These are phyloP conservation scores for Liposcelis brunnea DNA, from an alignment of 2,888 invertebrate genomes.

Conservation along the genomic window DNA sequence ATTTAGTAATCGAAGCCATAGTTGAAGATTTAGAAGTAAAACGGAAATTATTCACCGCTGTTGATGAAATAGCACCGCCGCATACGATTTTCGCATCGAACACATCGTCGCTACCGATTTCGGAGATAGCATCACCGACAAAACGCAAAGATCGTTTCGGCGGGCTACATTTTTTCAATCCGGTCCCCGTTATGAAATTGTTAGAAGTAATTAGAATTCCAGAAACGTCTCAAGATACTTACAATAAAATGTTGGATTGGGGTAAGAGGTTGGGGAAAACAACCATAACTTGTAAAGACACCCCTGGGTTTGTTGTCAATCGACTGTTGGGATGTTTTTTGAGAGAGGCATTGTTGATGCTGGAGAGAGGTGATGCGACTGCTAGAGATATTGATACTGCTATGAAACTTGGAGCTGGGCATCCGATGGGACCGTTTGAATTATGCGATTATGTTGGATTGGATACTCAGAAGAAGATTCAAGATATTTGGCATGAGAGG, in stretches of 20 bases:
- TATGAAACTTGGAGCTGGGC: conserved; percentile 42
- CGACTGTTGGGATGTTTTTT: conserved; percentile 39
- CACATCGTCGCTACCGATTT: conserved; percentile 40
- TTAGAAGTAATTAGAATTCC: conserved; percentile 39
- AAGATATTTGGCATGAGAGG: conserved; percentile 36
- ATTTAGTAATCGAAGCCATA: conserved; percentile 40
- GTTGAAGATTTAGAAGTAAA: conserved; percentile 39
- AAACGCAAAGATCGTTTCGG: conserved; percentile 30
- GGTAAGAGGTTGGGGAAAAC: conserved; percentile 36
- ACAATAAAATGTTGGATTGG: conserved; percentile 30
- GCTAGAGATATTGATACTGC: conserved; percentile 37
- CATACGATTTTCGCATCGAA: conserved; percentile 39
- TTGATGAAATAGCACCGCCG: conserved; percentile 27
- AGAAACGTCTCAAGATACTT: conserved; percentile 36
- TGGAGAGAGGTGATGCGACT: conserved; percentile 31
- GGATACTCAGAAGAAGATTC: conserved; percentile 36
- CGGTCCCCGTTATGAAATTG: conserved; percentile 44
- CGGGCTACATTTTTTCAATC: conserved; percentile 46
- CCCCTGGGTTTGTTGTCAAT: conserved; percentile 45
- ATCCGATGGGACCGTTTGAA: conserved; percentile 45
- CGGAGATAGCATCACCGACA: conserved; percentile 33
- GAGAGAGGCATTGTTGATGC: conserved; percentile 36
- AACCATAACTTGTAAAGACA: conserved; percentile 40
- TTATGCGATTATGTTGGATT: conserved; percentile 38
- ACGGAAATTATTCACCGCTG: conserved; percentile 30